Conservation (phyloP, 2,888 invertebrate genomes). For the Apamea anceps region DNA sequence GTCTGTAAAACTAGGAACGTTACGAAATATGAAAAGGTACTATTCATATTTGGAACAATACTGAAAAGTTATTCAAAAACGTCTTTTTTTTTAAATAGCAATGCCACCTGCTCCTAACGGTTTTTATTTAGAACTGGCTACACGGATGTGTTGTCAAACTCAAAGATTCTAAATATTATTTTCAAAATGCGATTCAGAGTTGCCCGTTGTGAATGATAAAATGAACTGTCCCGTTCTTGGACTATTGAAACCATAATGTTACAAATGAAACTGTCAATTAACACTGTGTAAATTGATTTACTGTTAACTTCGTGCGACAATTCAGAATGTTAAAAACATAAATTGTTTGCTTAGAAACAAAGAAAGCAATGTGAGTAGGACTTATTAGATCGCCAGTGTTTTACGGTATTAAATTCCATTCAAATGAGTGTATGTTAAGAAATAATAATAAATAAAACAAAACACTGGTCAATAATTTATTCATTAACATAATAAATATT, state of each 20-base stretch:
- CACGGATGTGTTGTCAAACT: conserved; percentile 39
- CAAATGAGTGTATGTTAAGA: background rate
- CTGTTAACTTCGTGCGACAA: conserved; percentile 77
- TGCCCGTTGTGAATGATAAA: conserved; percentile 75
- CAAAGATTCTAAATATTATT: conserved; percentile 63
- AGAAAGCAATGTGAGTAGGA: conserved; percentile 29
- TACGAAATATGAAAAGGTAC: conserved; percentile 57
- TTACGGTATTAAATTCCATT: conserved; percentile 13
- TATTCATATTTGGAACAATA: conserved; percentile 61
- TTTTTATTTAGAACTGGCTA: conserved; percentile 57
- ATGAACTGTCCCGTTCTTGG: conserved; percentile 77
- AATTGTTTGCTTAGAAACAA: conserved; percentile 59
- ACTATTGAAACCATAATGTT: conserved; percentile 72
- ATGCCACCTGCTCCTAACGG: conserved; percentile 48
- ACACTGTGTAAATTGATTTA: conserved; percentile 83
- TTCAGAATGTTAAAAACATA: conserved; percentile 57
- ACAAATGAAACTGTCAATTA: conserved; percentile 85
- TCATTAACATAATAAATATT: background rate
- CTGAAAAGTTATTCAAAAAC: conserved; percentile 28
- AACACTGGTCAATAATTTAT: conserved; percentile 31
- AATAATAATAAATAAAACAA: conserved; percentile 47
- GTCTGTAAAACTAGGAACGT: conserved; percentile 68
- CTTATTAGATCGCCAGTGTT: conserved; percentile 34
- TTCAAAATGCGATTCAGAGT: conserved; percentile 65
- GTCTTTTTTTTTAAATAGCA: conserved; percentile 52